phyloP scores from a whole-genome alignment of 2,113 vertebrate species.

The Oenanthe oenanthe region DNA sequence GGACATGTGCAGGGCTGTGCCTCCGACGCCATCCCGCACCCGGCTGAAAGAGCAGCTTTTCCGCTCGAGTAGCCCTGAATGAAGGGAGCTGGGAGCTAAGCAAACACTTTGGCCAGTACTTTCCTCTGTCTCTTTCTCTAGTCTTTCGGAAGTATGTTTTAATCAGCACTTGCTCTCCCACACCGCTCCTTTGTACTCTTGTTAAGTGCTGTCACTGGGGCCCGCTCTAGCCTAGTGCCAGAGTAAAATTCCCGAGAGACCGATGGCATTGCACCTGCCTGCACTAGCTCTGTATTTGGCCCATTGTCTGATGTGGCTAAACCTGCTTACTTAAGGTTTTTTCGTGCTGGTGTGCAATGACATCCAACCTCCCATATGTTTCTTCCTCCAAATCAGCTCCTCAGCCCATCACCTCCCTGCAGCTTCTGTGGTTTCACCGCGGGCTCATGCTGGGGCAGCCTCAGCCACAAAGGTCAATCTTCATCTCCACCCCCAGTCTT shows the following conservation, averaged over 20 bases:
- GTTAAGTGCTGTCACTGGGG: constrained; percentile 1
- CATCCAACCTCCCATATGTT: background rate
- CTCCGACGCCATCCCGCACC: background rate
- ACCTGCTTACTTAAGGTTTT: background rate
- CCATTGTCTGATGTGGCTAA: background rate
- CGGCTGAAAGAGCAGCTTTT: constrained; percentile 51
- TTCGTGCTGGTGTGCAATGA: background rate
- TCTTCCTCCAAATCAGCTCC: background rate
- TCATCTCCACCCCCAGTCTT: background rate
- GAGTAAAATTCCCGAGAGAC: background rate
- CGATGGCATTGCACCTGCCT: background rate
- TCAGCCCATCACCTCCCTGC: background rate
- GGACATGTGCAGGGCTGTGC: background rate
- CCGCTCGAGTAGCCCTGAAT: constrained; percentile 46
- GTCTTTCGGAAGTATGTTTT: constrained; percentile 42
- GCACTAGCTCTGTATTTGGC: background rate
- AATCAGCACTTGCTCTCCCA: constrained; percentile 56
- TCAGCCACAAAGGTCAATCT: background rate
- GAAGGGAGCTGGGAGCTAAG: constrained; percentile 44
- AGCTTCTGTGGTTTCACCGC: background rate
- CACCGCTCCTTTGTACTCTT: constrained; percentile 16
- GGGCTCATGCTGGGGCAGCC: background rate
- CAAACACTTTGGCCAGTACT: constrained; percentile 48
- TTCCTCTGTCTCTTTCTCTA: constrained; percentile 12
- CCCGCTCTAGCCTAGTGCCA: background rate